Evolutionary conservation across 2,797 vertebrate species (phyloP), one percentile per base, ranked within the genome.

Genomic region (Myripristis murdjan): DNA sequence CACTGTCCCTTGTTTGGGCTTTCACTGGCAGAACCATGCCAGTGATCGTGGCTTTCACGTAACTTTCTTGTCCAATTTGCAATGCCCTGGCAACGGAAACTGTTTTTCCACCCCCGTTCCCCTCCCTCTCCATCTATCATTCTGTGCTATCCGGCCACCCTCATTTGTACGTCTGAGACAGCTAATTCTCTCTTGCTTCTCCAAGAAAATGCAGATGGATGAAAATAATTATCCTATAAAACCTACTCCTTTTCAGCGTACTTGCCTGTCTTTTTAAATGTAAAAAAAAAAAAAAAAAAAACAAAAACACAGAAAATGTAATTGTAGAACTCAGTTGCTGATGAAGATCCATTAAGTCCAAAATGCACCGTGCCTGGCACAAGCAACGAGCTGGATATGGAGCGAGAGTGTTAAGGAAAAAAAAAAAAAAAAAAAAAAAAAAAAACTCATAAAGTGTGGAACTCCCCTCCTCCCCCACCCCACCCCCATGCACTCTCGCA

Each of bases 91-190:
- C 35, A 67, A n/a, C 64, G 66, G 52, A 58, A 23, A 8, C 1
- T 16, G 1, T 1, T 37, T 22, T 1, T 20, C 20, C 20, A 20
- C 20, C 28, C 28, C 28, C 28, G 2, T 54, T 43, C 18, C 44
- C 1, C 31, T 52, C 18, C 39, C 20, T 56, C 9, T 7, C 51
- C 55, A 48, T 41, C 39, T 56, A 69, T 55, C 64, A n/a, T n/a
- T n/a, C 12, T 39, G 26, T 66, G 37, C 71, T 70, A 51, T 62
- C 71, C 58, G 72, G 71, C 82, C 78, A 62, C 31, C 24, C 49
- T 78, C 77, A 70, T 83, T 69, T 62, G 52, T 86, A 82, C 81
- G 65, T 85, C 73, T 49, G 66, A 68, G 81, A 53, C 76, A 65
- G 77, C 12, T 1, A 75, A 79, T 77, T 87, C 79, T 84, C 87